Percentiles rank a stretch among this genome's conserved stretches.
Evolutionary conservation across 2,113 vertebrate genomes (phyloP).

Genomic region (Hassar affinis): DNA sequence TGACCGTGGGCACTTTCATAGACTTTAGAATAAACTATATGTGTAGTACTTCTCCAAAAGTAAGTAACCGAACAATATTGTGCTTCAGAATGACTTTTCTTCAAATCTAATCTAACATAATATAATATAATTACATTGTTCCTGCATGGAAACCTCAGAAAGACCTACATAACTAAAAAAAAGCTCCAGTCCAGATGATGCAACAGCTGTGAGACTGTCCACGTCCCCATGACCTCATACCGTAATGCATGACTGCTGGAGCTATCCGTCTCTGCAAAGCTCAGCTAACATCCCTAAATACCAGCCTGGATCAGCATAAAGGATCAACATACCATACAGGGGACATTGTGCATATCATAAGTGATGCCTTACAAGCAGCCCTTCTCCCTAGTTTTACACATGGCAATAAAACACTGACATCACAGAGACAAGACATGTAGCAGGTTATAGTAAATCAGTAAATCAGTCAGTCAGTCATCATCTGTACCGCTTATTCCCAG

Average conservation of each 20-base stretch:
- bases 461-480: too few species aligned
- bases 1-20: too few species aligned
- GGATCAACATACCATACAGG: neutral
- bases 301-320: neutral
- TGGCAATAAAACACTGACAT: too few species aligned
- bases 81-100: neutral
- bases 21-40: neutral
- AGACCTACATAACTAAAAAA: neutral
- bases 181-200: constrained; percentile 56
- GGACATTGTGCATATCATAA: neutral
- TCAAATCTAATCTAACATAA: neutral
- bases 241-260: constrained; percentile 7
- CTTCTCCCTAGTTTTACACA: too few species aligned
- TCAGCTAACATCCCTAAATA: neutral
- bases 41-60: neutral
- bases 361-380: neutral
- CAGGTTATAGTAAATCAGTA: too few species aligned
- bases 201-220: constrained; percentile 64
- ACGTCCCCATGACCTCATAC: constrained; percentile 45
- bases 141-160: neutral
- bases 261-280: neutral
- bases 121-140: neutral
- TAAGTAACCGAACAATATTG: neutral
- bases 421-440: too few species aligned
- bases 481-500: too few species aligned